Evolutionary conservation across 2,797 vertebrate species (phyloP).

Genomic region (Paratrypauchen microcephalus): DNA sequence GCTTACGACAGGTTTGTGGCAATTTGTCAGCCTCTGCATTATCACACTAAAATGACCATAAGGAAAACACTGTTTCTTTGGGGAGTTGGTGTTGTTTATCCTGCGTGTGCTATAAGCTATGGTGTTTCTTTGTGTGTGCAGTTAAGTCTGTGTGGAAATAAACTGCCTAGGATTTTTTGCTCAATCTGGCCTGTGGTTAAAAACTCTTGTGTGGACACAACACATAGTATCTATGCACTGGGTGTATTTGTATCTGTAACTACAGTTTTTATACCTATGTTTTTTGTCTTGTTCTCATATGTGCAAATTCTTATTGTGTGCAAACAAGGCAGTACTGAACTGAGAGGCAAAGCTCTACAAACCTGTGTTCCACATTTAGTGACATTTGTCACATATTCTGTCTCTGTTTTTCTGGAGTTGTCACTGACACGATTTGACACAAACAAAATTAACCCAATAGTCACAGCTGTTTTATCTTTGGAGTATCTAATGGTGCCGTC

Average conservation of each 20-base stretch:
- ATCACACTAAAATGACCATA: constrained; percentile 45
- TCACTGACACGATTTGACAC: constrained; percentile 18
- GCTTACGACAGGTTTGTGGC: constrained; percentile 62
- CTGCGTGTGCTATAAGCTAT: background rate
- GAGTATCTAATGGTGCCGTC: constrained; percentile 48
- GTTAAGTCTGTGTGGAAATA: constrained; percentile 24
- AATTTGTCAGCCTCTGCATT: constrained; percentile 60
- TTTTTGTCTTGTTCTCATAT: constrained; percentile 33
- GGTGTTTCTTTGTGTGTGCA: background rate
- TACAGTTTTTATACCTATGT: constrained; percentile 13
- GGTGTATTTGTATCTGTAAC: constrained; percentile 10
- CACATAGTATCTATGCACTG: constrained; percentile 8
- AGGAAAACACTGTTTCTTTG: background rate
- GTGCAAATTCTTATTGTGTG: constrained; percentile 30
- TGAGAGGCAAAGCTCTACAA: constrained; percentile 34
- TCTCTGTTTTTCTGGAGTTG: constrained; percentile 28
- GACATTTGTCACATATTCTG: constrained; percentile 30
- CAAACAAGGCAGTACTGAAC: constrained; percentile 17
- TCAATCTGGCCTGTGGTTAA: constrained; percentile 29
- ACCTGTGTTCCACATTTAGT: constrained; percentile 35
- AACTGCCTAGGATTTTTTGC: constrained; percentile 27
- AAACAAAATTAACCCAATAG: constrained; percentile 18
- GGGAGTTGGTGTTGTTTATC: constrained; percentile 3
- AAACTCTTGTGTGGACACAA: constrained; percentile 25
- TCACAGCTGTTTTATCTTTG: constrained; percentile 42